A percentile compares a stretch with the other conserved stretches of the same genome.
These are phyloP conservation scores for Sogatella furcifera DNA, from an alignment of 1,140 invertebrate species.

Conservation along the genomic window DNA sequence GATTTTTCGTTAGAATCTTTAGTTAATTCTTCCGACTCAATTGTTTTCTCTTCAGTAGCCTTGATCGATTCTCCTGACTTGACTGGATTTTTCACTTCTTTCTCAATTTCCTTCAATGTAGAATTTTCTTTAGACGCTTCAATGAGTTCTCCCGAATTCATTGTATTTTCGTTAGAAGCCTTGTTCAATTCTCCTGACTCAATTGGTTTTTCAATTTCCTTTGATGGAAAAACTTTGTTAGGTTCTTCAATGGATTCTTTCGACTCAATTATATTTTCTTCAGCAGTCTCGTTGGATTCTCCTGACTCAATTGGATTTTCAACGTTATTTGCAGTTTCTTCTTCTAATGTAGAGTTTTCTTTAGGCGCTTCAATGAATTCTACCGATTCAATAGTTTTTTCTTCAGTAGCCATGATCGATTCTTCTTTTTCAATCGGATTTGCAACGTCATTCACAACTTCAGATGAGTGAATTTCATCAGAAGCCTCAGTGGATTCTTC, in stretches of 20 bases:
- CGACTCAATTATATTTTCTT: background rate
- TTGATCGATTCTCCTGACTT: background rate
- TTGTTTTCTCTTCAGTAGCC: background rate
- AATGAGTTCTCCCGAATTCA: background rate
- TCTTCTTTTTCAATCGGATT: background rate
- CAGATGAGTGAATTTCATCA: background rate
- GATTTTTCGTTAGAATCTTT: no score
- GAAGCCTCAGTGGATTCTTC: background rate
- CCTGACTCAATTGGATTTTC: no score
- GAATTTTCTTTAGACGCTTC: background rate
- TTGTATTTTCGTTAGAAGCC: background rate
- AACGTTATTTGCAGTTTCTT: no score
- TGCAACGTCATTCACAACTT: background rate
- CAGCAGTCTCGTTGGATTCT: no score
- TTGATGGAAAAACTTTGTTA: background rate
- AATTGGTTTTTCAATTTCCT: background rate
- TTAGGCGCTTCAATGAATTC: no score
- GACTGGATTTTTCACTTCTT: background rate
- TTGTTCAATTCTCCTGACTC: background rate
- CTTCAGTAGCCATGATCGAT: no score
- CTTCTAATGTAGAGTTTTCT: no score
- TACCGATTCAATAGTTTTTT: no score
- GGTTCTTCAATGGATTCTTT: background rate
- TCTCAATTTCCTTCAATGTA: background rate
- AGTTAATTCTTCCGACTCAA: background rate